Conservation (phyloP, 2,888 invertebrate genomes). For the Chydorus sphaericus region DNA sequence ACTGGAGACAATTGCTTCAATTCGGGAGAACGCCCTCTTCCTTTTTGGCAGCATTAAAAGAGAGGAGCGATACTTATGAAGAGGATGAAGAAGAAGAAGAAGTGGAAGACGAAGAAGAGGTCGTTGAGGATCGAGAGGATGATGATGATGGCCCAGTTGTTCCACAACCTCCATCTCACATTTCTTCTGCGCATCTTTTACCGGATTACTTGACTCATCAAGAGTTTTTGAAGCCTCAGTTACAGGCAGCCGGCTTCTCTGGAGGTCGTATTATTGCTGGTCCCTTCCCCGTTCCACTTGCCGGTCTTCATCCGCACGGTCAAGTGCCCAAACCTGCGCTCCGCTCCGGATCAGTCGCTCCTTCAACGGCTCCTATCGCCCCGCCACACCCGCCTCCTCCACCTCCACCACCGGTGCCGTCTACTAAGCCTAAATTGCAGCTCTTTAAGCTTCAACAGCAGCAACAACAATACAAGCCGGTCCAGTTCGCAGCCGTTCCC, state of each 20-base stretch:
- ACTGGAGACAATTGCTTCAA: background rate
- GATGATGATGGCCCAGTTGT: background rate
- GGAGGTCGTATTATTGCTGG: conserved; percentile 15
- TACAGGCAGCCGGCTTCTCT: conserved; percentile 15
- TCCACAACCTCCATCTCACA: background rate
- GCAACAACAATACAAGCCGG: background rate
- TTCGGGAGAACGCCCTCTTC: background rate
- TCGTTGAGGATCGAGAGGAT: background rate
- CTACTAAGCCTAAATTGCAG: background rate
- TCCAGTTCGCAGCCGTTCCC: background rate
- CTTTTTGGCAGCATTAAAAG: too few species aligned
- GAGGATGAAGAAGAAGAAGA: too few species aligned
- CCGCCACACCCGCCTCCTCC: background rate
- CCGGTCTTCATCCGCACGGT: background rate
- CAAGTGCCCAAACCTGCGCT: background rate
- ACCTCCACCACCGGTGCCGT: background rate
- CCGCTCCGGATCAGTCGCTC: background rate
- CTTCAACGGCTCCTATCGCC: background rate
- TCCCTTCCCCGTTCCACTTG: conserved; percentile 14
- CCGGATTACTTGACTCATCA: conserved; percentile 14
- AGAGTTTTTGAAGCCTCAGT: conserved; percentile 14
- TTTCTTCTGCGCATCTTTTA: background rate
- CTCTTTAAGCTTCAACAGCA: too few species aligned
- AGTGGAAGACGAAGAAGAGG: too few species aligned
- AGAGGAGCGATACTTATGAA: too few species aligned